A percentile compares a stretch with the other conserved stretches of the same genome.
Evolutionary conservation across 2,888 invertebrate species (phyloP).

Genomic region (Stenodema calcarata): DNA sequence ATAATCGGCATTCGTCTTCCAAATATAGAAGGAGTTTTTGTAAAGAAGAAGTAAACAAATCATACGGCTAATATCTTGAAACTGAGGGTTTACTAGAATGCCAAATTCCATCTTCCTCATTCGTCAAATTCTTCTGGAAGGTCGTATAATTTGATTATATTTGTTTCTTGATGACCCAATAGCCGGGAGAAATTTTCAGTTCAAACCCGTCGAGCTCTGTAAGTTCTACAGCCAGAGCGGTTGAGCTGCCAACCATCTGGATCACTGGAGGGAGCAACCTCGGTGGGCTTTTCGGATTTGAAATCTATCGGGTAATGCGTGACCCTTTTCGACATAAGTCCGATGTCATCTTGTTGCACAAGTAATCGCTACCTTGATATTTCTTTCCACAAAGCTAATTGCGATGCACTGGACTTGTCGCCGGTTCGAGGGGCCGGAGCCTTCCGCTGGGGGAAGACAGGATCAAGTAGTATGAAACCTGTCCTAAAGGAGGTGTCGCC

Average conservation of each 20-base stretch:
- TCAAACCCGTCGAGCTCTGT: not conserved
- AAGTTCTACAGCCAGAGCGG: not conserved
- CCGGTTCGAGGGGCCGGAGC: not conserved
- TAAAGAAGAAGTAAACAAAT: too few relatives aligned
- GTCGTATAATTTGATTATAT: conserved; percentile 19
- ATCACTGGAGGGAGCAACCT: not conserved
- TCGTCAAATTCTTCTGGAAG: not conserved
- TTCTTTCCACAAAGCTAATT: not conserved
- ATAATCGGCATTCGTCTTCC: too few relatives aligned
- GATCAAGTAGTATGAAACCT: not conserved
- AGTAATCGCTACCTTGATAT: not conserved
- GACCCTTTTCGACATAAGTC: not conserved
- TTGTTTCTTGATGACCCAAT: not conserved
- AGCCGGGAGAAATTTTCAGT: not conserved
- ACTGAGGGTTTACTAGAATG: not conserved
- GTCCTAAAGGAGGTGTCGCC: not conserved
- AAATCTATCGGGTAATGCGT: not conserved
- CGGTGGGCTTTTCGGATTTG: not conserved
- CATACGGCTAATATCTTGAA: too few relatives aligned
- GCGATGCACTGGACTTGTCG: not conserved
- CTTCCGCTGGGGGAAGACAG: not conserved
- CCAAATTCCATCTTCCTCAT: not conserved
- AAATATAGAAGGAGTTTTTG: too few relatives aligned
- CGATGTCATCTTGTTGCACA: not conserved
- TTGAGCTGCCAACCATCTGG: not conserved